Percentiles rank a stretch among this genome's conserved stretches.
phyloP scores from a whole-genome alignment of 2,113 vertebrate species.

The Chinchilla lanigera region DNA sequence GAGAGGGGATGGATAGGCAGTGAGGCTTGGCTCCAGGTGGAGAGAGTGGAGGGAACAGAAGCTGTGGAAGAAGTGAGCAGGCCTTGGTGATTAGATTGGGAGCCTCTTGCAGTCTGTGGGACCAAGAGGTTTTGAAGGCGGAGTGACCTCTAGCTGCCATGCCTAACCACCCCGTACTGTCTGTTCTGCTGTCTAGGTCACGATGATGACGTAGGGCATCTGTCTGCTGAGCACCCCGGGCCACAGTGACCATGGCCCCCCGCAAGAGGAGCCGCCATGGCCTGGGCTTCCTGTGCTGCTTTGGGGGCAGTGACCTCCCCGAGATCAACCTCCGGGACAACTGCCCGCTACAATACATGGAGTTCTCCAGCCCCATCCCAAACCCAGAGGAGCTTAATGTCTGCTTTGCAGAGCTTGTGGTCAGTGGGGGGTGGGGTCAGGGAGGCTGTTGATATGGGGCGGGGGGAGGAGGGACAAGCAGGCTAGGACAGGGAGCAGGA shows the following conservation, averaged over 20 bases:
- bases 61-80: neutral
- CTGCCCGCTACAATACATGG: conserved; percentile 95
- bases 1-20: neutral
- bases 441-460: neutral
- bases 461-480: neutral
- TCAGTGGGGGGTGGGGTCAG: conserved; percentile 86
- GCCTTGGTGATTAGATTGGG: neutral
- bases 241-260: conserved; percentile 92
- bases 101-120: neutral
- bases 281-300: conserved; percentile 97
- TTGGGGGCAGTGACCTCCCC: conserved; percentile 92
- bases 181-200: conserved; percentile 86
- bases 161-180: conserved; percentile 12
- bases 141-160: neutral
- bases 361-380: conserved; percentile 96
- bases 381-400: conserved; percentile 95
- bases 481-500: neutral
- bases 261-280: conserved; percentile 96
- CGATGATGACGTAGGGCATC: conserved; percentile 92
- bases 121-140: neutral
- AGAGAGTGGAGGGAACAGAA: neutral
- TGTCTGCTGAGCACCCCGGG: conserved; percentile 39
- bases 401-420: conserved; percentile 97
- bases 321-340: conserved; percentile 98
- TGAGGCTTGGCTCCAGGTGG: neutral